These are phyloP conservation scores for Syngnathus scovelli DNA, from an alignment of 2,113 vertebrate genomes.

Conservation along the genomic window DNA sequence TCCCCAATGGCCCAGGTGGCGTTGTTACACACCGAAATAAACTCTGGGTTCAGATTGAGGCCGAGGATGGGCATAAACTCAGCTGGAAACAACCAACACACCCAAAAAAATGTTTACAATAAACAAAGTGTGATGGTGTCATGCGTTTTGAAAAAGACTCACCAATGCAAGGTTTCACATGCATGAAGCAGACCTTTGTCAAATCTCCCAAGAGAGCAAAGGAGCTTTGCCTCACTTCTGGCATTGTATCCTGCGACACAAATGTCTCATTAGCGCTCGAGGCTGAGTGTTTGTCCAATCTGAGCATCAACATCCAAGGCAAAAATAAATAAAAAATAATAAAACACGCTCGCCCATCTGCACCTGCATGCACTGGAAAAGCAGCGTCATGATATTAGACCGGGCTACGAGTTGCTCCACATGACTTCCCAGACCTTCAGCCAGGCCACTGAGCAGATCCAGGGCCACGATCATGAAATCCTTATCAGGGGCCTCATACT, in stretches of 20 bases:
- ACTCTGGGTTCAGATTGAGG: constrained; percentile 92
- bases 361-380: constrained; percentile 98
- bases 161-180: constrained; percentile 94
- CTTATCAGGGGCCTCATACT: constrained; percentile 93
- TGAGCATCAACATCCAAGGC: background rate
- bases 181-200: constrained; percentile 92
- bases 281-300: background rate
- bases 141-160: constrained; percentile 29
- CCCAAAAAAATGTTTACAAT: constrained; percentile 14
- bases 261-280: background rate
- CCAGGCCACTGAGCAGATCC: constrained; percentile 89
- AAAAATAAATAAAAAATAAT: no score
- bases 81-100: constrained; percentile 62
- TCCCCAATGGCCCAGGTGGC: constrained; percentile 90
- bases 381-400: constrained; percentile 92
- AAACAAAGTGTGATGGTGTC: background rate
- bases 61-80: constrained; percentile 97
- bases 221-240: constrained; percentile 91
- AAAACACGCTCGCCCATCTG: background rate
- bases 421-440: constrained; percentile 83
- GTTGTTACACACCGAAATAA: constrained; percentile 91
- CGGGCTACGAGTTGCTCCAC: constrained; percentile 91
- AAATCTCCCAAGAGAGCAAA: constrained; percentile 90
- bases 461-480: constrained; percentile 97
- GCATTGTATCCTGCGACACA: constrained; percentile 83